phyloP scores from a whole-genome alignment of 1,140 invertebrate genomes.

The Leguminivora glycinivorella region DNA sequence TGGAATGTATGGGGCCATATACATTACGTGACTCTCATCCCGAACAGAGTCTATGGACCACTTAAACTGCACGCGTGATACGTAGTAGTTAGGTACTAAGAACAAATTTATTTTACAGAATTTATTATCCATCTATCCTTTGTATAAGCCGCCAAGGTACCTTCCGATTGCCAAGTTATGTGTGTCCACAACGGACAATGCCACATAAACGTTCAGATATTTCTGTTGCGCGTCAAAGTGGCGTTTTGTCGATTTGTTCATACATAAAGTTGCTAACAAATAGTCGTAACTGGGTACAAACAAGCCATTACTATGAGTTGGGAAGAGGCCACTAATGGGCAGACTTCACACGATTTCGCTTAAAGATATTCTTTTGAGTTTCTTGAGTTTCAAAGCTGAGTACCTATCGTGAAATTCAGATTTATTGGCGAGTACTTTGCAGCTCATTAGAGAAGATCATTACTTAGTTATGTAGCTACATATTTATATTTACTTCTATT shows the following conservation, averaged over 20 bases:
- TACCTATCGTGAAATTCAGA: neutral
- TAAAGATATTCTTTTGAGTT: constrained; percentile 29
- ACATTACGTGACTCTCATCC: too few species aligned
- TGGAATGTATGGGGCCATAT: too few species aligned
- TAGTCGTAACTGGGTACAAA: constrained; percentile 55
- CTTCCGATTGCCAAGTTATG: constrained; percentile 50
- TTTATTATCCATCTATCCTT: constrained; percentile 35
- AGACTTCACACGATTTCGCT: constrained; percentile 42
- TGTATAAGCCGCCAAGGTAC: constrained; percentile 40
- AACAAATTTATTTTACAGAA: constrained; percentile 36
- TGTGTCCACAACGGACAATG: constrained; percentile 56
- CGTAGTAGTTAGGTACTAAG: too few species aligned
- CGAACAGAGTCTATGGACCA: too few species aligned
- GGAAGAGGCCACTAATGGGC: constrained; percentile 41
- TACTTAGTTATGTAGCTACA: neutral
- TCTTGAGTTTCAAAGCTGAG: neutral
- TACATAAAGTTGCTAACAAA: constrained; percentile 55
- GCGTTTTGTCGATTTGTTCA: constrained; percentile 51
- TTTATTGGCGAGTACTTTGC: neutral
- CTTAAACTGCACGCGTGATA: neutral
- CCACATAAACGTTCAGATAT: constrained; percentile 67
- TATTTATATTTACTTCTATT: neutral
- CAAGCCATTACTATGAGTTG: constrained; percentile 40
- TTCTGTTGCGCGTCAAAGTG: constrained; percentile 52
- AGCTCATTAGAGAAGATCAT: neutral